A percentile compares a stretch with the other conserved stretches of the same genome.
Conservation (phyloP, 2,888 invertebrate species). For the Anoplius nigerrimus region DNA sequence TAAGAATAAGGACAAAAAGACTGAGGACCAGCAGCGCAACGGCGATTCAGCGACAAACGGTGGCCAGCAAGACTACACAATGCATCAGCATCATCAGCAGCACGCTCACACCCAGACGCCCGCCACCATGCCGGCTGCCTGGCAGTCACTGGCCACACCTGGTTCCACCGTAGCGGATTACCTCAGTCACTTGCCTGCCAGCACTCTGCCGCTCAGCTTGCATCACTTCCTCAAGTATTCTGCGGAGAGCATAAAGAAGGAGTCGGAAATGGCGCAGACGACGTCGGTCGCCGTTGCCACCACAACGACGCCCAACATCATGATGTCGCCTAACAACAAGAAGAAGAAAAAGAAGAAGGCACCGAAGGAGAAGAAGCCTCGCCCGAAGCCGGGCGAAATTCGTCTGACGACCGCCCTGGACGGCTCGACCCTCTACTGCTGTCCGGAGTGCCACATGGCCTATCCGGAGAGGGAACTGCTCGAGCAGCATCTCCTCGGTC, state of each 20-base stretch:
- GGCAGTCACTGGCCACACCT: conserved; percentile 84
- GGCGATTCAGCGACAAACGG: conserved; percentile 76
- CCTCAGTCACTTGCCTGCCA: conserved; percentile 86
- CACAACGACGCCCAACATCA: conserved; percentile 70
- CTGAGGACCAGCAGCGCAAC: conserved; percentile 72
- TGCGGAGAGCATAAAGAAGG: conserved; percentile 85
- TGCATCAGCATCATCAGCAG: conserved; percentile 75
- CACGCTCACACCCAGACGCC: conserved; percentile 73
- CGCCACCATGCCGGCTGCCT: conserved; percentile 79
- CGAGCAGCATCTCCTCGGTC: conserved; percentile 91
- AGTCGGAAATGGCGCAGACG: conserved; percentile 78
- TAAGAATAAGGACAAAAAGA: conserved; percentile 68
- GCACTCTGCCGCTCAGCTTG: conserved; percentile 84
- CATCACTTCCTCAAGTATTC: conserved; percentile 92
- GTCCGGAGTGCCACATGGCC: conserved; percentile 93
- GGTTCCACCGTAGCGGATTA: conserved; percentile 91
- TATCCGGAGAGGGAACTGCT: conserved; percentile 89
- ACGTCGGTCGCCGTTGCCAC: conserved; percentile 73
- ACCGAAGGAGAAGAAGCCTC: conserved; percentile 86
- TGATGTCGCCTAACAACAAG: conserved; percentile 76
- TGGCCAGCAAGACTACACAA: conserved; percentile 77
- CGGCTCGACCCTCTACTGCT: conserved; percentile 90
- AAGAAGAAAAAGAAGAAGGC: conserved; percentile 89
- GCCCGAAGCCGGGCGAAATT: conserved; percentile 90
- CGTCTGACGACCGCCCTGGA: conserved; percentile 87